Evolutionary conservation across 2,888 invertebrate genomes (phyloP).

Genomic region (Cybosia mesomella): DNA sequence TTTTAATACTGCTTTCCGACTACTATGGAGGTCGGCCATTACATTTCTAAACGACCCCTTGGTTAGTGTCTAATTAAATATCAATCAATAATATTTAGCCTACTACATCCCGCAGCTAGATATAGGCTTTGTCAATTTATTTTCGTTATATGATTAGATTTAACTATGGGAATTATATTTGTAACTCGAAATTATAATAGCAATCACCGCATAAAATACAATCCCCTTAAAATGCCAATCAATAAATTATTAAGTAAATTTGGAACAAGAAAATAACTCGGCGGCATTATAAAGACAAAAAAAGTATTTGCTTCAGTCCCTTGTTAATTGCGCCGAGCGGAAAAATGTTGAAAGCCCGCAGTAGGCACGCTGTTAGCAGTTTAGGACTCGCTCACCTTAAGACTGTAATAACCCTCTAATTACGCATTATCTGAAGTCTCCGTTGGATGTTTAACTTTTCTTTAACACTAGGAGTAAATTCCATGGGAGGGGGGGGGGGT

Average conservation of each 20-base stretch:
- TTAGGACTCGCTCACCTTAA: conserved; percentile 9
- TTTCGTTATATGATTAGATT: too few relatives aligned
- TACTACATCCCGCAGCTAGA: too few relatives aligned
- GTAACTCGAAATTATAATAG: too few relatives aligned
- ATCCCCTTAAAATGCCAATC: background rate
- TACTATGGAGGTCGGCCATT: too few relatives aligned
- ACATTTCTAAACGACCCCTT: too few relatives aligned
- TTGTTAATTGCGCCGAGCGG: conserved; percentile 49
- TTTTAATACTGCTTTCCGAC: too few relatives aligned
- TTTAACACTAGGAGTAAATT: too few relatives aligned
- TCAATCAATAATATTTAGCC: too few relatives aligned
- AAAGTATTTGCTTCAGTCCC: conserved; percentile 40
- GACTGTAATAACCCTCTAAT: background rate
- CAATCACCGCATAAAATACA: background rate
- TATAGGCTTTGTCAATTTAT: too few relatives aligned
- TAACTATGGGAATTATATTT: too few relatives aligned
- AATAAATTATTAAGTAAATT: conserved; percentile 33
- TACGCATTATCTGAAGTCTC: background rate
- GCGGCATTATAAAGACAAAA: conserved; percentile 43
- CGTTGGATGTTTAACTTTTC: background rate
- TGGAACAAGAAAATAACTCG: conserved; percentile 32
- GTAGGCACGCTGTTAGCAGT: conserved; percentile 13
- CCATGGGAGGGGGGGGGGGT: too few relatives aligned
- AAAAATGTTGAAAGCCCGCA: conserved; percentile 38
- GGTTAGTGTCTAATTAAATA: too few relatives aligned